Evolutionary conservation across 2,888 invertebrate species (phyloP).

Genomic region (Thelaira solivaga): DNA sequence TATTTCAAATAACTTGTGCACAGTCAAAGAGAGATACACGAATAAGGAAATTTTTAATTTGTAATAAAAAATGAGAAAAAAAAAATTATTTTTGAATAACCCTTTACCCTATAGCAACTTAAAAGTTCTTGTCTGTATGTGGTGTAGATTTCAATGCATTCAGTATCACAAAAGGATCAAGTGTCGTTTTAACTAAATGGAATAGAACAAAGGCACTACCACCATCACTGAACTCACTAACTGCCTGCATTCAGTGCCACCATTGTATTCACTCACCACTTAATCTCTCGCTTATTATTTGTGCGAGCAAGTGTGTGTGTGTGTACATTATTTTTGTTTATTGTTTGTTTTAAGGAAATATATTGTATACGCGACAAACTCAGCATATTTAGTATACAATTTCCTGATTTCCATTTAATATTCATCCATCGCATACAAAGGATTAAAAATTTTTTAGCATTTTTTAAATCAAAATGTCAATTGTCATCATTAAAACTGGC

Average conservation of each 20-base stretch:
- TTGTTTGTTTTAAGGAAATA: slow-evolving; percentile 18
- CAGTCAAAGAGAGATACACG: too few relatives aligned
- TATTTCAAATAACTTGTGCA: too few relatives aligned
- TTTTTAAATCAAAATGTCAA: slow-evolving; percentile 42
- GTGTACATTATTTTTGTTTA: slow-evolving; percentile 28
- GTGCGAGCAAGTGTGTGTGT: too few relatives aligned
- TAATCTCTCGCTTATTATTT: neutral
- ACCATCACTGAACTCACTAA: too few relatives aligned
- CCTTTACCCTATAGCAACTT: neutral
- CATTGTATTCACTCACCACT: neutral
- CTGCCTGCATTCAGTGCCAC: slow-evolving; percentile 12
- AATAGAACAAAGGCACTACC: slow-evolving; percentile 36
- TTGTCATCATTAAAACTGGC: neutral
- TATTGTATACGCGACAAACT: slow-evolving; percentile 1
- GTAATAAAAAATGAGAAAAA: too few relatives aligned
- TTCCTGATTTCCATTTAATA: slow-evolving; percentile 40
- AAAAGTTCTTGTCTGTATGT: slow-evolving; percentile 9
- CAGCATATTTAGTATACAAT: slow-evolving; percentile 21
- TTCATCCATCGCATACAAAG: slow-evolving; percentile 25
- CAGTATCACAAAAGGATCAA: slow-evolving; percentile 43
- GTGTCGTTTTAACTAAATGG: slow-evolving; percentile 48
- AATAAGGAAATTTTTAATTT: too few relatives aligned
- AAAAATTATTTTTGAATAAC: too few relatives aligned
- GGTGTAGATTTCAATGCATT: slow-evolving; percentile 26
- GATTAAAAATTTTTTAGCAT: slow-evolving; percentile 41